Percentiles rank a stretch among this genome's conserved stretches.
phyloP scores from a whole-genome alignment of 2,797 vertebrate species.

The Myripristis murdjan region DNA sequence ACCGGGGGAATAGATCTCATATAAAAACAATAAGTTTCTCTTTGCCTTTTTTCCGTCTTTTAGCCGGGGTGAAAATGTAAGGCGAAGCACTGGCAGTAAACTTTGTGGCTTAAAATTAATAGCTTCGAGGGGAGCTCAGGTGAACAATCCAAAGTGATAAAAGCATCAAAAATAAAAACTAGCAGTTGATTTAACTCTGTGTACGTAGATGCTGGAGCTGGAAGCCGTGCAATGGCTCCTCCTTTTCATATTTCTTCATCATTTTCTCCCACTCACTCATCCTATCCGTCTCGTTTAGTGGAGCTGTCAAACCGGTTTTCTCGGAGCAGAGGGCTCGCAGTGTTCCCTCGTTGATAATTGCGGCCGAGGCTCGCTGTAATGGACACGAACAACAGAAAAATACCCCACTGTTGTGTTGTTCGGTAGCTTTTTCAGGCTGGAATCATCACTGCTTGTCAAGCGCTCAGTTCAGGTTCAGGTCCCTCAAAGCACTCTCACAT shows the following conservation, averaged over 20 bases:
- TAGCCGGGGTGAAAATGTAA: slow-evolving; percentile 65
- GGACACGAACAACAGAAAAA: slow-evolving; percentile 58
- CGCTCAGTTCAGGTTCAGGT: background rate
- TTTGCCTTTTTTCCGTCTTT: slow-evolving; percentile 73
- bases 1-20: slow-evolving; percentile 88
- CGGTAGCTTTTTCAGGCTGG: slow-evolving; percentile 15
- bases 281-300: slow-evolving; percentile 57
- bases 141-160: slow-evolving; percentile 76
- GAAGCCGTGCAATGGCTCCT: slow-evolving; percentile 28
- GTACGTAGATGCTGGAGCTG: slow-evolving; percentile 51
- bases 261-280: slow-evolving; percentile 44
- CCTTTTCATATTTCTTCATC: background rate
- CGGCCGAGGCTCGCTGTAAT: slow-evolving; percentile 45
- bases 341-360: slow-evolving; percentile 59
- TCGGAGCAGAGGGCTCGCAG: slow-evolving; percentile 29
- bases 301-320: slow-evolving; percentile 51
- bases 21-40: slow-evolving; percentile 90
- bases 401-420: slow-evolving; percentile 17
- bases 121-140: slow-evolving; percentile 89
- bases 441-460: slow-evolving; percentile 5
- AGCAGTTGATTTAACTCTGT: slow-evolving; percentile 67
- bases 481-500: background rate
- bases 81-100: slow-evolving; percentile 81
- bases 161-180: slow-evolving; percentile 73
- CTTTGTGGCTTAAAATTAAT: slow-evolving; percentile 93